Conservation (phyloP, 2,888 invertebrate species). For the Pyrocoelia pectoralis region DNA sequence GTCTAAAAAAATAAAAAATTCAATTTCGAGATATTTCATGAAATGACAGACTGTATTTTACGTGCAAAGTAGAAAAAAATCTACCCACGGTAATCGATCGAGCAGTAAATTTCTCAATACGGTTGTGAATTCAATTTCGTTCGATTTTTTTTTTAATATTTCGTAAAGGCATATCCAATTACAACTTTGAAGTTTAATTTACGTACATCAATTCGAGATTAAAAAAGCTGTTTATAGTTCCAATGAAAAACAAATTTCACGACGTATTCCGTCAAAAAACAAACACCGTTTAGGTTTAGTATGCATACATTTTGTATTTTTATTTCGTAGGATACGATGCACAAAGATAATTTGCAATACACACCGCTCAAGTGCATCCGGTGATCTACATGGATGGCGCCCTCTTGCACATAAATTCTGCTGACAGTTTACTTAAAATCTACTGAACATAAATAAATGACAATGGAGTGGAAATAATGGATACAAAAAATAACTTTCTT, state of each 20-base stretch:
- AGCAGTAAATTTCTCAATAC: background rate
- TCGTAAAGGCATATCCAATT: background rate
- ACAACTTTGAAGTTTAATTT: slow-evolving; percentile 1
- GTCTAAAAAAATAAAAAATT: no score
- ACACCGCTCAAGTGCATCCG: slow-evolving; percentile 23
- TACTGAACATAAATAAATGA: slow-evolving; percentile 36
- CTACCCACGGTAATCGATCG: no score
- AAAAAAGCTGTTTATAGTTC: background rate
- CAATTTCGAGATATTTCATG: no score
- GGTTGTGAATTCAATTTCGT: background rate
- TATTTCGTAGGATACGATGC: background rate
- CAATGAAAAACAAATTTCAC: background rate
- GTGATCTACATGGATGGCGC: slow-evolving; percentile 17
- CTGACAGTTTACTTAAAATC: slow-evolving; percentile 13
- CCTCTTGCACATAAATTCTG: slow-evolving; percentile 18
- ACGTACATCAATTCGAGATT: background rate
- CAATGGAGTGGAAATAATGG: slow-evolving; percentile 8
- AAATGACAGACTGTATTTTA: no score
- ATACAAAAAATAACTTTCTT: slow-evolving; percentile 5
- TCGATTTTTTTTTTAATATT: no score
- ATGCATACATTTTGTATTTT: background rate
- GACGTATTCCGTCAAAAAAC: background rate
- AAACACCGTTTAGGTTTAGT: background rate
- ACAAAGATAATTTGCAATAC: slow-evolving; percentile 21
- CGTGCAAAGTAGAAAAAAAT: no score